phyloP scores from a whole-genome alignment of 2,888 invertebrate genomes.

The Oeneis ivallda region DNA sequence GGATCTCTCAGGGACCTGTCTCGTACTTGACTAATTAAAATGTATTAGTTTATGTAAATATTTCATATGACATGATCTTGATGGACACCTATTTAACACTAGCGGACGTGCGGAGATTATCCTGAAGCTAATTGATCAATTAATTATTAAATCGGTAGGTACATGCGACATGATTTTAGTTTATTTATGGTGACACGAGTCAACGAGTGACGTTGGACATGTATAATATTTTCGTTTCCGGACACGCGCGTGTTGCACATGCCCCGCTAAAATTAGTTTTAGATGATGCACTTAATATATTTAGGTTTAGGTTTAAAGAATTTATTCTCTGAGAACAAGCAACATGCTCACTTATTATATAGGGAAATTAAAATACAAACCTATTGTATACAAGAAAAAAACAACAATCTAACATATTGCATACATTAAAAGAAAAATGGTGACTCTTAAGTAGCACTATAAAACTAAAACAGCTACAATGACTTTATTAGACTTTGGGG shows the following conservation, averaged over 20 bases:
- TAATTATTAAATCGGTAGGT: neutral
- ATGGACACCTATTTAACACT: neutral
- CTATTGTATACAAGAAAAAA: no score
- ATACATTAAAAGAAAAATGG: no score
- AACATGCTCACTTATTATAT: no score
- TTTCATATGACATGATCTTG: no score
- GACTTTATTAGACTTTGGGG: no score
- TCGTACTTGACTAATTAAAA: neutral
- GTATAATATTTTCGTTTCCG: neutral
- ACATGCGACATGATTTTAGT: neutral
- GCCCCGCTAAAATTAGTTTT: neutral
- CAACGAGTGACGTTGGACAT: neutral
- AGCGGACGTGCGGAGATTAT: neutral
- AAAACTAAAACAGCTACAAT: no score
- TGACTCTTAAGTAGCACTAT: no score
- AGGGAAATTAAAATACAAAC: no score
- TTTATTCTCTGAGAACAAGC: no score
- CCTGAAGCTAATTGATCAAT: neutral
- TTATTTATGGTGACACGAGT: neutral
- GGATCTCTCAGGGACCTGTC: neutral
- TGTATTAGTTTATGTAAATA: neutral
- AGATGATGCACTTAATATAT: neutral
- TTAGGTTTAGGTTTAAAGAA: no score
- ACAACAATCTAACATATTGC: no score
- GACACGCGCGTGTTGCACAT: neutral